Conservation (phyloP, 2,888 invertebrate species). For the Leuctra nigra region DNA sequence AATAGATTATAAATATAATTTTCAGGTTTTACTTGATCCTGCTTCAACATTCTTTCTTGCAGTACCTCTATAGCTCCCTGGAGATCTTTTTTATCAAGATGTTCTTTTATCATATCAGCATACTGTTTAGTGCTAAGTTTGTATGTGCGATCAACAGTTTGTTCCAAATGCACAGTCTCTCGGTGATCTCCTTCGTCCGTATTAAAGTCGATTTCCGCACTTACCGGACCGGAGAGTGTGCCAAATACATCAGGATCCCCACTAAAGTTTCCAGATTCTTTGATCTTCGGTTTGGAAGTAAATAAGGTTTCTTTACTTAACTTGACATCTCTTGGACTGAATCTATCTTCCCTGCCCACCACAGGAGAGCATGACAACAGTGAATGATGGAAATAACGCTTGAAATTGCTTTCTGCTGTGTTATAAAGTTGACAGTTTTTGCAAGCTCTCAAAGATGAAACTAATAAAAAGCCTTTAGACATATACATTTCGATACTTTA, state of each 20-base stretch:
- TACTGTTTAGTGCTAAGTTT: slow-evolving; percentile 58
- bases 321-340: neutral
- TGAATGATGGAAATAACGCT: neutral
- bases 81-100: slow-evolving; percentile 55
- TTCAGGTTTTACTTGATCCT: slow-evolving; percentile 72
- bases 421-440: neutral
- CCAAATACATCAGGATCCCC: slow-evolving; percentile 51
- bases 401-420: neutral
- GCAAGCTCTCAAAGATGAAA: neutral
- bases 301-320: too few relatives aligned
- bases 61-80: slow-evolving; percentile 73
- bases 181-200: slow-evolving; percentile 48
- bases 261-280: neutral
- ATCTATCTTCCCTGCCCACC: neutral
- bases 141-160: slow-evolving; percentile 44
- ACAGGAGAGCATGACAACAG: too few relatives aligned
- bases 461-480: too few relatives aligned
- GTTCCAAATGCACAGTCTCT: slow-evolving; percentile 52
- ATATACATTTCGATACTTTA: too few relatives aligned
- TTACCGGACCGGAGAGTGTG: neutral
- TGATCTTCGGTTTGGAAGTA: neutral
- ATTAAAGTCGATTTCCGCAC: slow-evolving; percentile 11
- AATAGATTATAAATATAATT: slow-evolving; percentile 73
- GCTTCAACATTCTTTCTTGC: slow-evolving; percentile 66
- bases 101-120: slow-evolving; percentile 61